Conservation (phyloP, 1,140 invertebrate species). For the Lanistes nyassanus region DNA sequence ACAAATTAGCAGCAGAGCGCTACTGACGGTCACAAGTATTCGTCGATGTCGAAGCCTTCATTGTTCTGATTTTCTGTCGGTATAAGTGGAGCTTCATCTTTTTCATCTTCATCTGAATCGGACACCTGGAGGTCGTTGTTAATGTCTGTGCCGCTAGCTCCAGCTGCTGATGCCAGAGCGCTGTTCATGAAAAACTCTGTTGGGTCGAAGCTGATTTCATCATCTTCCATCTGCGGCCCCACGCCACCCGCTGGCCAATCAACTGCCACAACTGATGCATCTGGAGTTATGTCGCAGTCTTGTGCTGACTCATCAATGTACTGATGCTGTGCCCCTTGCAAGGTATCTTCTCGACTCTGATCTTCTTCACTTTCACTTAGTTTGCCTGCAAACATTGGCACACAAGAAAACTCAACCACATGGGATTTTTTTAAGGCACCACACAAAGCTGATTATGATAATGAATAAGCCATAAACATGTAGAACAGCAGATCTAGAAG, state of each 20-base stretch:
- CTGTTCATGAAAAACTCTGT: slow-evolving; percentile 63
- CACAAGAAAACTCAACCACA: background rate
- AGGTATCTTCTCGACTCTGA: slow-evolving; percentile 6
- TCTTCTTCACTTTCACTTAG: slow-evolving; percentile 48
- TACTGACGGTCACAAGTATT: slow-evolving; percentile 47
- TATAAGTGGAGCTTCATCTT: slow-evolving; percentile 33
- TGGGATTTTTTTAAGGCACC: too few species aligned
- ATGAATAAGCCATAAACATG: too few species aligned
- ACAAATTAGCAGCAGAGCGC: background rate
- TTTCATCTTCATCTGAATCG: slow-evolving; percentile 75
- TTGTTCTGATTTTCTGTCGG: slow-evolving; percentile 41
- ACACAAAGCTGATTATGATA: too few species aligned
- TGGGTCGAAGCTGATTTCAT: slow-evolving; percentile 60
- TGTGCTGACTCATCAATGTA: slow-evolving; percentile 31
- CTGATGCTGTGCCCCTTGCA: slow-evolving; percentile 3
- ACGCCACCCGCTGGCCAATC: background rate
- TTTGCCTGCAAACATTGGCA: slow-evolving; percentile 20
- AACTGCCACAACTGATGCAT: slow-evolving; percentile 13
- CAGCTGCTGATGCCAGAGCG: slow-evolving; percentile 45
- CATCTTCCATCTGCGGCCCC: slow-evolving; percentile 21
- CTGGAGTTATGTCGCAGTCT: slow-evolving; percentile 26
- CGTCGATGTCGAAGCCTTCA: slow-evolving; percentile 62
- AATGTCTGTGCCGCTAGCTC: slow-evolving; percentile 43
- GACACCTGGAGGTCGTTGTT: slow-evolving; percentile 78
- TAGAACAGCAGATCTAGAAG: too few species aligned